These are phyloP conservation scores for Athene noctua DNA, from an alignment of 2,113 vertebrate species.

Conservation along the genomic window DNA sequence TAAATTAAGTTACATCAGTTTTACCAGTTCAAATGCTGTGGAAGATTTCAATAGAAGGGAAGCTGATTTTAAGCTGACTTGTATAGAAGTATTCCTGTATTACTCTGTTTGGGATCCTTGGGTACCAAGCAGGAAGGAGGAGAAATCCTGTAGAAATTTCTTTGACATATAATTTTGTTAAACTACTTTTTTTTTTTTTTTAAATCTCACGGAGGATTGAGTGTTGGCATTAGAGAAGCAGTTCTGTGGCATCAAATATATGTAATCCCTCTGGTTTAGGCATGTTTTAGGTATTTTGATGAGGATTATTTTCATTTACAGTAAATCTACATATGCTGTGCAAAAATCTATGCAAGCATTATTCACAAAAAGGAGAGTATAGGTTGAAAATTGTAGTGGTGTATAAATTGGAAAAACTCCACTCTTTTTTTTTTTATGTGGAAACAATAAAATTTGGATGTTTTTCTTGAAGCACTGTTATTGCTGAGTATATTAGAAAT, in stretches of 20 bases:
- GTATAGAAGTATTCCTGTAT: not conserved
- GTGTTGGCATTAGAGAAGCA: not conserved
- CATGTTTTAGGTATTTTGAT: not conserved
- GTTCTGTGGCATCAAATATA: not conserved
- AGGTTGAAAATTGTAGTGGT: not conserved
- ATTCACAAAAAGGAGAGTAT: not conserved
- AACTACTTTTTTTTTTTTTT: not conserved
- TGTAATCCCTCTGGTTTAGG: not conserved
- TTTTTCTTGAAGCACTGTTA: not conserved
- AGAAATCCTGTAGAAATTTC: not conserved
- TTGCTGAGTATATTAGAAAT: not conserved
- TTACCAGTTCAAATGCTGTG: not conserved
- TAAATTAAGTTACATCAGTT: not conserved
- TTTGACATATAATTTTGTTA: not conserved
- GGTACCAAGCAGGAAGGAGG: not conserved
- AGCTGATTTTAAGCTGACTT: not conserved
- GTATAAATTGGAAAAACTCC: not conserved
- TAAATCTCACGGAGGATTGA: not conserved
- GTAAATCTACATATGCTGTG: not conserved
- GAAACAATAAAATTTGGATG: not conserved
- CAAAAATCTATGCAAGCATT: not conserved
- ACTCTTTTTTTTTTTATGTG: not conserved
- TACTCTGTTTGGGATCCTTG: not conserved
- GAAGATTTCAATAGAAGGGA: not conserved
- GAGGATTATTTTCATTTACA: not conserved